phyloP scores from a whole-genome alignment of 2,888 invertebrate genomes.

The Netelia inedita region DNA sequence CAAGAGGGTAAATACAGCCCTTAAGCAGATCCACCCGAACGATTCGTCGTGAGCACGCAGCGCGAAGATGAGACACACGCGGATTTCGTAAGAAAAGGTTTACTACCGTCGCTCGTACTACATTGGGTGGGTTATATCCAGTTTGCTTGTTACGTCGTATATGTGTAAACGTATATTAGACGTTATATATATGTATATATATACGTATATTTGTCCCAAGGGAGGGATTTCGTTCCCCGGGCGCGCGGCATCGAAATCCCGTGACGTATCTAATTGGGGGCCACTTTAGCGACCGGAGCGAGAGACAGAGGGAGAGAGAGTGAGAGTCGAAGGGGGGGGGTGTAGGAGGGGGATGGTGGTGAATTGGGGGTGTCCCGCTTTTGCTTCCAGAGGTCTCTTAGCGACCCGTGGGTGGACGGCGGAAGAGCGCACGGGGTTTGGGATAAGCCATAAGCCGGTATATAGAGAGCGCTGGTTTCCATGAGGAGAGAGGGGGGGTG shows the following conservation, averaged over 20 bases:
- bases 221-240: slow-evolving; percentile 77
- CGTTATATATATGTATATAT: slow-evolving; percentile 30
- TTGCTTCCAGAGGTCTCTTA: slow-evolving; percentile 29
- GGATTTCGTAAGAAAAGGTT: slow-evolving; percentile 53
- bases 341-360: slow-evolving; percentile 41
- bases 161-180: slow-evolving; percentile 33
- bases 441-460: slow-evolving; percentile 81
- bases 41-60: slow-evolving; percentile 33
- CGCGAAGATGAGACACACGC: neutral
- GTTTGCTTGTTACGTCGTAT: neutral
- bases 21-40: slow-evolving; percentile 63
- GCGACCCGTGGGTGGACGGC: slow-evolving; percentile 53
- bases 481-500: slow-evolving; percentile 26
- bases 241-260: slow-evolving; percentile 82
- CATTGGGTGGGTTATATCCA: slow-evolving; percentile 19
- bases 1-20: slow-evolving; percentile 25
- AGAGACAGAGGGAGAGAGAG: slow-evolving; percentile 73
- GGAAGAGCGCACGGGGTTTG: slow-evolving; percentile 27
- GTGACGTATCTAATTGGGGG: slow-evolving; percentile 84
- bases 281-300: slow-evolving; percentile 82
- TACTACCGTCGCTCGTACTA: slow-evolving; percentile 29
- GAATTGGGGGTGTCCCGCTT: slow-evolving; percentile 44
- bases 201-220: slow-evolving; percentile 70
- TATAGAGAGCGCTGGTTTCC: slow-evolving; percentile 38
- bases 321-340: slow-evolving; percentile 73